Evolutionary conservation across 1,140 invertebrate species (phyloP).

Genomic region (Cataglyphis hispanica): DNA sequence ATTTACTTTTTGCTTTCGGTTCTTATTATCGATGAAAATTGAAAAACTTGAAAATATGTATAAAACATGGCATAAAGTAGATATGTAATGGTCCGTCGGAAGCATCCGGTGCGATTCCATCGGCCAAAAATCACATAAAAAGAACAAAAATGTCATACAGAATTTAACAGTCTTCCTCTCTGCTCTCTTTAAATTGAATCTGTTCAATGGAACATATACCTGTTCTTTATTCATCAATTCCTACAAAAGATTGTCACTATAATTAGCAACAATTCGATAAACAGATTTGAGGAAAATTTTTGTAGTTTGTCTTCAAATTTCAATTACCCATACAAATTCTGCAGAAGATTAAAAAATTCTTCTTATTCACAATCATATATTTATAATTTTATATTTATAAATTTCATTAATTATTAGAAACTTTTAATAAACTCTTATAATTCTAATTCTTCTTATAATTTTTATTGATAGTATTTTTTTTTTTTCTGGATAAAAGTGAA

Average conservation of each 20-base stretch:
- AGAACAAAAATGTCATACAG: conserved; percentile 18
- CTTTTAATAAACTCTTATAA: too few relatives aligned
- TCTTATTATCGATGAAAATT: neutral
- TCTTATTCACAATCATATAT: neutral
- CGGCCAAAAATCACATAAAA: conserved; percentile 29
- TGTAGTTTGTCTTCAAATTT: neutral
- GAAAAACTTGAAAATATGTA: neutral
- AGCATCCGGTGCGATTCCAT: conserved; percentile 23
- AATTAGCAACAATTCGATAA: conserved; percentile 4
- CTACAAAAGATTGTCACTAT: conserved; percentile 18
- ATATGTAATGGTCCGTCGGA: conserved; percentile 42
- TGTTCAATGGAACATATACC: neutral
- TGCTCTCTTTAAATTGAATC: conserved; percentile 14
- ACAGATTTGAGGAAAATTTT: neutral
- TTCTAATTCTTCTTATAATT: neutral
- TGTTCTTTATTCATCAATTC: conserved; percentile 20
- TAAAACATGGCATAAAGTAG: neutral
- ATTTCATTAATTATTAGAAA: neutral
- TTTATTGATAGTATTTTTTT: neutral
- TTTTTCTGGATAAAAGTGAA: neutral
- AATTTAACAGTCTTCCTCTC: conserved; percentile 1
- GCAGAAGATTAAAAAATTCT: neutral
- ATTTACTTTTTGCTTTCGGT: neutral
- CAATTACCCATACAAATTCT: neutral
- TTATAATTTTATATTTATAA: neutral